Conservation (phyloP, 1,140 invertebrate genomes). For the Stegodyphus dumicola region DNA sequence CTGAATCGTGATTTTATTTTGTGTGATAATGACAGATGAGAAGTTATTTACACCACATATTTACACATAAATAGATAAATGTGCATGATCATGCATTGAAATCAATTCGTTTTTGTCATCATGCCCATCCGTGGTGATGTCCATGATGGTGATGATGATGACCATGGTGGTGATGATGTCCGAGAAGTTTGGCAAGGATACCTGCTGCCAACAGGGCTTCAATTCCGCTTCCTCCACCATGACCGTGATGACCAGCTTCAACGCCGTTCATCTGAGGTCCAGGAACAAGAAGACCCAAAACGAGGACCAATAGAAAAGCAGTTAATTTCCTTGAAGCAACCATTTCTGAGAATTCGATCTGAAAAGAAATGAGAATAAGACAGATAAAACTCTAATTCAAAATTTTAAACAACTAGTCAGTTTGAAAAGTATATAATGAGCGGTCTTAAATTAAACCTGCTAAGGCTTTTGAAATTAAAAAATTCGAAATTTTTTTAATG, state of each 20-base stretch:
- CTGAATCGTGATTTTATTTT: background rate
- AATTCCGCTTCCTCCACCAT: background rate
- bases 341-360: background rate
- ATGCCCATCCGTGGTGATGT: constrained; percentile 1
- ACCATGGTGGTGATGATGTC: constrained; percentile 8
- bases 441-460: too few species aligned
- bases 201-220: constrained; percentile 33
- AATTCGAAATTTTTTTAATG: too few species aligned
- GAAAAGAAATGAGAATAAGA: background rate
- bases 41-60: background rate
- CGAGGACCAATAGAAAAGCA: constrained; percentile 21
- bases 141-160: constrained; percentile 23
- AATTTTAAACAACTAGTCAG: too few species aligned
- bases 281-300: constrained; percentile 19
- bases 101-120: background rate
- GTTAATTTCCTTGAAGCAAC: constrained; percentile 19
- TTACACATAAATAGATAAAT: background rate
- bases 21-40: background rate
- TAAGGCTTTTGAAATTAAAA: too few species aligned
- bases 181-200: constrained; percentile 33
- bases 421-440: too few species aligned
- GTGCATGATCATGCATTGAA: too few species aligned
- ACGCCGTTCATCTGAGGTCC: constrained; percentile 24
- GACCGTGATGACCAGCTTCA: constrained; percentile 10
- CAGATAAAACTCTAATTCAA: too few species aligned